These are phyloP conservation scores for Lagopus leucura DNA, from an alignment of 2,113 vertebrate genomes.

Conservation along the genomic window DNA sequence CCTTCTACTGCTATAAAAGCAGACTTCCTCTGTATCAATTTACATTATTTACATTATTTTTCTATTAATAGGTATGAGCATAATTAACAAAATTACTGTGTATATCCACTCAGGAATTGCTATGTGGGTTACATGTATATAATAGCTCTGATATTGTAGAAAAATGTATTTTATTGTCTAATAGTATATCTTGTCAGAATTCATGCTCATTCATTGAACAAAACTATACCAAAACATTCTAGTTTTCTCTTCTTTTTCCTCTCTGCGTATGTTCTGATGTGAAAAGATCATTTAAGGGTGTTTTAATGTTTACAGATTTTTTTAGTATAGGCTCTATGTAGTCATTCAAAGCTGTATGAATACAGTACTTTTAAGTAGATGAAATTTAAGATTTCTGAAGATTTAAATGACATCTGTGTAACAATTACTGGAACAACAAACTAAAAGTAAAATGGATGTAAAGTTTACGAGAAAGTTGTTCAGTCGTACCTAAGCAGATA, in stretches of 20 bases:
- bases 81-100: not conserved
- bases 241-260: not conserved
- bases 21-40: not conserved
- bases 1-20: not conserved
- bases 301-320: conserved; percentile 9
- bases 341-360: not conserved
- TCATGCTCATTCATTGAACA: not conserved
- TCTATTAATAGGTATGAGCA: not conserved
- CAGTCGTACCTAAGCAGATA: not conserved
- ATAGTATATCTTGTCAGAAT: not conserved
- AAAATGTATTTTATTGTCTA: not conserved
- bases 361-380: not conserved
- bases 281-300: not conserved
- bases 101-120: not conserved
- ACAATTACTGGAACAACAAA: not conserved
- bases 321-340: not conserved
- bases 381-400: not conserved
- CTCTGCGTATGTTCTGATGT: not conserved
- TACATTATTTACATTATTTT: not conserved
- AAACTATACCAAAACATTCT: not conserved
- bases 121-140: not conserved
- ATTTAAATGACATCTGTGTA: not conserved
- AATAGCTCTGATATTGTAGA: not conserved
- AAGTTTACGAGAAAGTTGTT: not conserved
- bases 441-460: not conserved